phyloP scores from a whole-genome alignment of 1,140 invertebrate genomes.

The Lerema accius region DNA sequence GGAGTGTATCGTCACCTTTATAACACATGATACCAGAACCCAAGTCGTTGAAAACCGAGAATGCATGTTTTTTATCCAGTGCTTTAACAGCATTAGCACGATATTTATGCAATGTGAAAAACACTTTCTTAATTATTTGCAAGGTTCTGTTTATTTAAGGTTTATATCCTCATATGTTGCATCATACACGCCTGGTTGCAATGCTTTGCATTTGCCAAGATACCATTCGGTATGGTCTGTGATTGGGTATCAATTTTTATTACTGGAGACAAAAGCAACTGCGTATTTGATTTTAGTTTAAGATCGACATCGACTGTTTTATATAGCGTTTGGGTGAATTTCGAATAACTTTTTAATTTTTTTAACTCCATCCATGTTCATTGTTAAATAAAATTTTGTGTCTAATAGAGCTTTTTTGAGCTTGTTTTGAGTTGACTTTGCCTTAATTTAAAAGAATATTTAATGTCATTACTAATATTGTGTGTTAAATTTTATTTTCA shows the following conservation, averaged over 20 bases:
- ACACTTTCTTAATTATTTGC: slow-evolving; percentile 52
- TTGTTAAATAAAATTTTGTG: slow-evolving; percentile 47
- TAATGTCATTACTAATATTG: slow-evolving; percentile 18
- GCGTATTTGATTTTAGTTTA: neutral
- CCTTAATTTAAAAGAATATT: slow-evolving; percentile 15
- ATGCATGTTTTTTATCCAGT: slow-evolving; percentile 56
- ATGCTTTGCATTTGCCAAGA: slow-evolving; percentile 78
- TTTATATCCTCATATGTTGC: slow-evolving; percentile 56
- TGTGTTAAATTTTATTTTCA: slow-evolving; percentile 7
- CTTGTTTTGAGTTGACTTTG: slow-evolving; percentile 24
- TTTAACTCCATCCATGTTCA: slow-evolving; percentile 32
- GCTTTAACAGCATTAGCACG: slow-evolving; percentile 58
- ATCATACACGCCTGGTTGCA: slow-evolving; percentile 77
- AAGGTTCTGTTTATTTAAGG: slow-evolving; percentile 58
- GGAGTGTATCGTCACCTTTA: slow-evolving; percentile 57
- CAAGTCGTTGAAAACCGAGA: slow-evolving; percentile 32
- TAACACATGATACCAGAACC: slow-evolving; percentile 13
- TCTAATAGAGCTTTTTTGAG: slow-evolving; percentile 53
- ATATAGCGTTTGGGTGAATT: slow-evolving; percentile 43
- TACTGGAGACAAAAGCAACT: slow-evolving; percentile 34
- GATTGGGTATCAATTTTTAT: slow-evolving; percentile 46
- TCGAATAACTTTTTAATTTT: slow-evolving; percentile 36
- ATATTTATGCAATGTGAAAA: slow-evolving; percentile 56
- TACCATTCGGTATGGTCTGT: slow-evolving; percentile 53
- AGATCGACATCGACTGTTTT: slow-evolving; percentile 1